A percentile compares a stretch with the other conserved stretches of the same genome.
Evolutionary conservation across 2,888 invertebrate genomes (phyloP).

Genomic region (Drosophila tanythrix): DNA sequence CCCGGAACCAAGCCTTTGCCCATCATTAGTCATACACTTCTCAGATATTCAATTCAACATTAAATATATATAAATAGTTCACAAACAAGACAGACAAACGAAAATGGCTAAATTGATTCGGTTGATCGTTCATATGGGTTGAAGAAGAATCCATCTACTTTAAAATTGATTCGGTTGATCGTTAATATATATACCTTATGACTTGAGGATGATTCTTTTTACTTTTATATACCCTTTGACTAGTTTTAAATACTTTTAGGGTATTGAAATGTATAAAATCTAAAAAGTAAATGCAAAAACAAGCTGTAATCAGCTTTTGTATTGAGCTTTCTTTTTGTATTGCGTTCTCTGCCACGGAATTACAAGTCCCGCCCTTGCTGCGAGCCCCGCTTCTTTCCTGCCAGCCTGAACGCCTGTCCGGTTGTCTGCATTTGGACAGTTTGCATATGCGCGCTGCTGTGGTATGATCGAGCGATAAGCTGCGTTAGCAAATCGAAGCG

Average conservation of each 20-base stretch:
- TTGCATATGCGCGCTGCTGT: slow-evolving; percentile 67
- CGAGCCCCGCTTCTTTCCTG: not conserved
- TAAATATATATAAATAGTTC: not conserved
- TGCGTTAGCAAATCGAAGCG: slow-evolving; percentile 50
- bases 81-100: not conserved
- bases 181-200: not conserved
- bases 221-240: not conserved
- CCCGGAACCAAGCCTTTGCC: not conserved
- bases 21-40: not conserved
- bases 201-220: not conserved
- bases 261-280: not conserved
- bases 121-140: not conserved
- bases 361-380: not conserved
- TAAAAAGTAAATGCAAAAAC: slow-evolving; percentile 30
- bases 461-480: slow-evolving; percentile 59
- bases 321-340: slow-evolving; percentile 46
- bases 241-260: not conserved
- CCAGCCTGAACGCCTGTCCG: not conserved
- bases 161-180: not conserved
- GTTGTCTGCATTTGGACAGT: slow-evolving; percentile 43
- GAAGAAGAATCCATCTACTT: not conserved
- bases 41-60: not conserved
- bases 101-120: not conserved
- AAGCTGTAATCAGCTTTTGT: slow-evolving; percentile 48
- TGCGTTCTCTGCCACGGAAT: slow-evolving; percentile 20